phyloP scores from a whole-genome alignment of 1,140 invertebrate species.

The Stegodyphus mimosarum region DNA sequence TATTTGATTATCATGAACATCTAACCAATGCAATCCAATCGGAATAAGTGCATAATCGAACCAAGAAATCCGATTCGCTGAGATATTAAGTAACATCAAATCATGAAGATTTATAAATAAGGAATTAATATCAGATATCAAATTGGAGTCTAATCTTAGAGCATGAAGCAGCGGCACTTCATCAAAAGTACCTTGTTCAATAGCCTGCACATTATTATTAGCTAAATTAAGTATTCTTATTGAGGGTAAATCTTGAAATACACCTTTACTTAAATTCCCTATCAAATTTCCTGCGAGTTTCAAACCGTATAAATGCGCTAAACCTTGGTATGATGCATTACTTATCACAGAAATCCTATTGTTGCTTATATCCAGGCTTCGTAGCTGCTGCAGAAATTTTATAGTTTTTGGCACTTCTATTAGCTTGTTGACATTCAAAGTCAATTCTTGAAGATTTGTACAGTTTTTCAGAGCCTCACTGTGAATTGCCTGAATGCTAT shows the following conservation, averaged over 20 bases:
- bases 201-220: constrained; percentile 81
- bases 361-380: constrained; percentile 83
- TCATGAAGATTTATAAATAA: constrained; percentile 84
- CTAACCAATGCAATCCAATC: constrained; percentile 84
- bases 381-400: constrained; percentile 79
- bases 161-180: constrained; percentile 83
- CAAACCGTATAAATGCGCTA: constrained; percentile 83
- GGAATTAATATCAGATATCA: constrained; percentile 84
- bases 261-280: constrained; percentile 83
- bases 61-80: constrained; percentile 87
- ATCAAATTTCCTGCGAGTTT: constrained; percentile 88
- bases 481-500: constrained; percentile 80
- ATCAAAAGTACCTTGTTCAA: constrained; percentile 86
- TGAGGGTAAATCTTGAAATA: constrained; percentile 82
- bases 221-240: constrained; percentile 90
- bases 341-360: constrained; percentile 81
- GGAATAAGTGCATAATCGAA: constrained; percentile 92
- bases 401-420: constrained; percentile 79
- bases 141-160: constrained; percentile 86
- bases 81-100: constrained; percentile 89
- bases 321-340: constrained; percentile 82
- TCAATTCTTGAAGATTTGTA: constrained; percentile 82
- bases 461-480: constrained; percentile 85
- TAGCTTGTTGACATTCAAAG: constrained; percentile 84
- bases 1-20: constrained; percentile 89